phyloP scores from a whole-genome alignment of 2,113 vertebrate species.

The Apteryx owenii region DNA sequence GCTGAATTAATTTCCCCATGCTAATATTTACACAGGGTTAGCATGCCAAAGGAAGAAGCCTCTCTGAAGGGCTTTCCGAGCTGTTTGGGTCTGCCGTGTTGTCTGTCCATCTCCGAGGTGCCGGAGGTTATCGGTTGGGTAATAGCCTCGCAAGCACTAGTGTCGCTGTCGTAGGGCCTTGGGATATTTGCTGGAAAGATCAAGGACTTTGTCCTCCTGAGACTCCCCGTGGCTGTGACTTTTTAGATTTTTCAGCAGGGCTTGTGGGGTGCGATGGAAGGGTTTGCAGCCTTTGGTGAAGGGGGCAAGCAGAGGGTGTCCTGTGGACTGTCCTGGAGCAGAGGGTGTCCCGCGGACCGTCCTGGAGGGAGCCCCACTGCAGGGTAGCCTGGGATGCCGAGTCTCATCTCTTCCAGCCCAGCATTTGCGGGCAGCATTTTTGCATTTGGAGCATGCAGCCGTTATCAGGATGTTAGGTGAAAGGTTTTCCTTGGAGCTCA shows the following conservation, averaged over 20 bases:
- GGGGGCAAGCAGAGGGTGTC: neutral
- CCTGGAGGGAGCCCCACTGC: neutral
- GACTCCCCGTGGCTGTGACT: neutral
- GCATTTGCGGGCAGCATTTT: neutral
- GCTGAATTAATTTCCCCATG: neutral
- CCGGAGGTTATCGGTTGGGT: neutral
- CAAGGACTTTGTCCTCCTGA: neutral
- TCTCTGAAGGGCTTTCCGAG: neutral
- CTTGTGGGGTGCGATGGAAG: neutral
- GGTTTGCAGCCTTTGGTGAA: fast-evolving
- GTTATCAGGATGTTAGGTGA: neutral
- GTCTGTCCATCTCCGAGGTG: neutral
- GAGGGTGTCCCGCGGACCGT: fast-evolving
- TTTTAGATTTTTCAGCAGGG: fast-evolving
- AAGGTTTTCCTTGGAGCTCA: slow-evolving; percentile 16
- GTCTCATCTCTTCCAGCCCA: neutral
- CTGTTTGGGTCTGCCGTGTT: neutral
- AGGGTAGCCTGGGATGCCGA: neutral
- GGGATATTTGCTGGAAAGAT: neutral
- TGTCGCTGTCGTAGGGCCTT: neutral
- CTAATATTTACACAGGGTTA: slow-evolving; percentile 36
- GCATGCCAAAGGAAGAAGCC: neutral
- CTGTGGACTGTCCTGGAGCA: fast-evolving
- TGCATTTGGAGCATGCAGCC: neutral
- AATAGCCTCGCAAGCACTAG: neutral